Percentiles rank a stretch among this genome's conserved stretches.
These are phyloP conservation scores for Toxotes lorentzi DNA, from an alignment of 2,797 vertebrate species.

Conservation along the genomic window DNA sequence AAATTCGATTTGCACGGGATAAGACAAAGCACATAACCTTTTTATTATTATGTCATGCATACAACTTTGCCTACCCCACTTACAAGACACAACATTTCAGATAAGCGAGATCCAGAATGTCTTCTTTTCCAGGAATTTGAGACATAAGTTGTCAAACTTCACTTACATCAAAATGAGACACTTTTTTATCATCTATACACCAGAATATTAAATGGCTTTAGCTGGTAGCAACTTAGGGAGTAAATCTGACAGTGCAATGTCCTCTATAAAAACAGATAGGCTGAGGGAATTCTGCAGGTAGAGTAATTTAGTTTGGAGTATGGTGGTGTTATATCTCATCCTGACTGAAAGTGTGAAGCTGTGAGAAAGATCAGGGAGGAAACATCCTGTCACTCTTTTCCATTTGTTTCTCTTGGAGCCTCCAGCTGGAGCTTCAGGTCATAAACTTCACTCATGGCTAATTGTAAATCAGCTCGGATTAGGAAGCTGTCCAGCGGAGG, in stretches of 20 bases:
- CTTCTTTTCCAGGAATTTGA: neutral
- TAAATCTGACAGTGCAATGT: slow-evolving; percentile 18
- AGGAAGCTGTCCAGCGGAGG: slow-evolving; percentile 51
- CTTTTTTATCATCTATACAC: neutral
- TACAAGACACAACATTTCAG: neutral
- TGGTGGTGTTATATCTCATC: slow-evolving; percentile 48
- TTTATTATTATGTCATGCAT: neutral
- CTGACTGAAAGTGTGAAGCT: slow-evolving; percentile 53
- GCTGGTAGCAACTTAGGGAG: slow-evolving; percentile 1
- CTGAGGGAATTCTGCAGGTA: neutral
- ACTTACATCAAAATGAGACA: neutral
- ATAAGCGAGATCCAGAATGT: neutral
- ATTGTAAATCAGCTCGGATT: slow-evolving; percentile 68
- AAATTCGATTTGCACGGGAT: slow-evolving; percentile 1
- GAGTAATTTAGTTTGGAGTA: slow-evolving; percentile 19
- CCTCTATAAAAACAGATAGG: slow-evolving; percentile 14
- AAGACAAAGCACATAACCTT: slow-evolving; percentile 16
- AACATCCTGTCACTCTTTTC: slow-evolving; percentile 61
- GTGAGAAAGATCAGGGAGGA: slow-evolving; percentile 50
- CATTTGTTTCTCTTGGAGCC: slow-evolving; percentile 52
- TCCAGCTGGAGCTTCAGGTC: slow-evolving; percentile 54
- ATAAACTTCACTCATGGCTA: slow-evolving; percentile 52
- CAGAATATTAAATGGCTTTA: neutral
- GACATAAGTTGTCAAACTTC: neutral
- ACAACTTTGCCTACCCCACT: neutral